Base-by-base conservation (phyloP, 2,113 vertebrate genomes). In the Columbina picui region DNA sequence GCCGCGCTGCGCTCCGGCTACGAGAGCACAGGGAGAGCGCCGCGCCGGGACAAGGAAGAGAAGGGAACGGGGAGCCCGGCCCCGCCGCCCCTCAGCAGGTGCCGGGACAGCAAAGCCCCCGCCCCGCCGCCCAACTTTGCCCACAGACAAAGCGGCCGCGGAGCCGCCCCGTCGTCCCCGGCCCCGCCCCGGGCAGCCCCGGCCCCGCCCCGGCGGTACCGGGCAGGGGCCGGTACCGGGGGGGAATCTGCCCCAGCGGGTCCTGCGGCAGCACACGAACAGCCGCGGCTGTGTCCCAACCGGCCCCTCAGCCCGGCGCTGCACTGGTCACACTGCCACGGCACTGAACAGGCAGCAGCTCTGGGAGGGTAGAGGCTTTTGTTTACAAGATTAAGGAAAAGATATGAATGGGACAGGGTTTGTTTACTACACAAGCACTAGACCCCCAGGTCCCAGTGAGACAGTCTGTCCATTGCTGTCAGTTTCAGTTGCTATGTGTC, bases 91-190 rank as follows among this genome's bases (percentile, higher is more conserved):
- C 56, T 53, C 80, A 36, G 85, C 93, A 94, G 81, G 76, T 89
- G 85, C 85, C 81, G 59, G 85, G 69, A 36, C 76, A 65, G 70
- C 59, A 7, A 36, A 0, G 8, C 57, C 30, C 59, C 49, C 65
- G 6, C 50, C 63, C 57, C 45, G n/a, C 86, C 57, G 9, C 57
- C 73, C 79, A 95, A 94, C 61, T 93, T 93, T 45, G 38, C 79
- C 94, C 87, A 13, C 87, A 93, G 61, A 95, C 94, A 93, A 93
- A 93, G 93, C 90, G 20, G 77, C 90, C 19, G 59, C 74, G n/a
- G n/a, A n/a, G n/a, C n/a, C n/a, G n/a, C n/a, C n/a, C n/a, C n/a
- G n/a, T n/a, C n/a, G n/a, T n/a, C n/a, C 79, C 84, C 84, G 39
- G 49, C 69, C 70, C 84, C 83, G 82, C 80, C 80, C 36, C 73